Evolutionary conservation across 2,113 vertebrate species (phyloP).

Genomic region (Candoia aspera): DNA sequence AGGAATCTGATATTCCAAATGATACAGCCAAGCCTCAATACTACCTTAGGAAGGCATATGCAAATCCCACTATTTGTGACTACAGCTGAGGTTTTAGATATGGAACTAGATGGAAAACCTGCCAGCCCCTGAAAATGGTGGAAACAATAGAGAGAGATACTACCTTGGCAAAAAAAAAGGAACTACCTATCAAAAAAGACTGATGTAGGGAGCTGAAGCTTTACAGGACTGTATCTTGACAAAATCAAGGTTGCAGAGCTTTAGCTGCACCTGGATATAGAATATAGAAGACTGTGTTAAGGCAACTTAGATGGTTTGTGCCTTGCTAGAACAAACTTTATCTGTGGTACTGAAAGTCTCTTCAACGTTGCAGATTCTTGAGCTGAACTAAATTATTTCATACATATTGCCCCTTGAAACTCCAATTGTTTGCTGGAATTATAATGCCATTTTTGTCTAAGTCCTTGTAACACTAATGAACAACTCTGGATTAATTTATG

Average conservation of each 20-base stretch:
- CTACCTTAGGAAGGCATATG: neutral
- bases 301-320: neutral
- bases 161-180: too few species aligned
- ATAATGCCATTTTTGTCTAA: neutral
- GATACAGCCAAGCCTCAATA: neutral
- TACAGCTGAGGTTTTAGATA: neutral
- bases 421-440: neutral
- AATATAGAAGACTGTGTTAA: neutral
- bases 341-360: neutral
- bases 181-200: neutral
- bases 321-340: neutral
- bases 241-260: neutral
- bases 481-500: neutral
- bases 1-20: neutral
- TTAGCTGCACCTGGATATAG: neutral
- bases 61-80: neutral
- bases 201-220: neutral
- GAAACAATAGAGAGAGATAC: neutral
- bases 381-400: neutral
- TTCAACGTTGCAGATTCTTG: neutral
- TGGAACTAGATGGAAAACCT: neutral
- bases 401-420: neutral
- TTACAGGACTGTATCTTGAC: neutral
- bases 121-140: neutral
- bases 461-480: neutral